phyloP scores from a whole-genome alignment of 1,140 invertebrate species.

The Bactericera cockerelli region DNA sequence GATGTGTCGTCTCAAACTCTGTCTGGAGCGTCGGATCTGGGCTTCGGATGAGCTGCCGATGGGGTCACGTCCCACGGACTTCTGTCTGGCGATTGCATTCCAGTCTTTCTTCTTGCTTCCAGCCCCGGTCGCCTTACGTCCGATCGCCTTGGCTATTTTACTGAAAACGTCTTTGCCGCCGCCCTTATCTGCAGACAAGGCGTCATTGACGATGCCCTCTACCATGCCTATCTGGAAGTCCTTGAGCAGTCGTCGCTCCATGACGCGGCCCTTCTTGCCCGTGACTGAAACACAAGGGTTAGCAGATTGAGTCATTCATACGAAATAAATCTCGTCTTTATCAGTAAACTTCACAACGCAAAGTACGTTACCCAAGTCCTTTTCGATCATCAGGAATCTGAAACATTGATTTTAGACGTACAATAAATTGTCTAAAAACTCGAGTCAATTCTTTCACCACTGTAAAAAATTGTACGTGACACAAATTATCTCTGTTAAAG shows the following conservation, averaged over 20 bases:
- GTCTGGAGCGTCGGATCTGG: slow-evolving; percentile 39
- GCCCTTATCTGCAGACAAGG: slow-evolving; percentile 44
- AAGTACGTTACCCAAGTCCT: not conserved
- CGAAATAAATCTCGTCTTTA: not conserved
- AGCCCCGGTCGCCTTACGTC: slow-evolving; percentile 36
- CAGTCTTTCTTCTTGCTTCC: slow-evolving; percentile 57
- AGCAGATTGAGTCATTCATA: not conserved
- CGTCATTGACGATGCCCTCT: slow-evolving; percentile 60
- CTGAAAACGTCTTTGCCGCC: slow-evolving; percentile 62
- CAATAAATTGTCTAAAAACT: no score
- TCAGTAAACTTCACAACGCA: not conserved
- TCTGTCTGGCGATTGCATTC: slow-evolving; percentile 62
- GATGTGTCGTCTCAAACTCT: slow-evolving; percentile 49
- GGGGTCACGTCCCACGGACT: slow-evolving; percentile 47
- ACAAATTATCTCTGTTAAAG: no score
- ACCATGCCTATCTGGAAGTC: slow-evolving; percentile 80
- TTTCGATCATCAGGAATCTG: not conserved
- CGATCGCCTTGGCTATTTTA: slow-evolving; percentile 60
- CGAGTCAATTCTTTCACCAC: no score
- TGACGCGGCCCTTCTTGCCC: slow-evolving; percentile 67
- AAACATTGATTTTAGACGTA: no score
- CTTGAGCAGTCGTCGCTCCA: slow-evolving; percentile 69
- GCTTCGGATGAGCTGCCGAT: slow-evolving; percentile 58
- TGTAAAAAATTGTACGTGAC: no score
- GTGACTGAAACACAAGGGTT: slow-evolving; percentile 35